Evolutionary conservation across 2,113 vertebrate genomes (phyloP).

Genomic region (Geothlypis trichas): DNA sequence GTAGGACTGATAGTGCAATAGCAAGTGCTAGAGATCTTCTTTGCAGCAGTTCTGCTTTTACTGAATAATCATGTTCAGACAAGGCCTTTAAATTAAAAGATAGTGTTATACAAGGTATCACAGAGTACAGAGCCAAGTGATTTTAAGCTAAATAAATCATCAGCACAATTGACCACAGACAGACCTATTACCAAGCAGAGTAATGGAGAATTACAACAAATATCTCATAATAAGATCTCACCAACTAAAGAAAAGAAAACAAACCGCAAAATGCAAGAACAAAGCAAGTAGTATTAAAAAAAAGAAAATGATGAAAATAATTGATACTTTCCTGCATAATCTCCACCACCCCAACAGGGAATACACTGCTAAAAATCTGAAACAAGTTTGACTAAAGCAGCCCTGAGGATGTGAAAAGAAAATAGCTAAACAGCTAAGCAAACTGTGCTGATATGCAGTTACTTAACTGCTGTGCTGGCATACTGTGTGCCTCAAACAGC

Average conservation of each 20-base stretch:
- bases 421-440: background rate
- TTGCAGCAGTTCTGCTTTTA: background rate
- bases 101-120: background rate
- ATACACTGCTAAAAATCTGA: background rate
- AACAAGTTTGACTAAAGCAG: background rate
- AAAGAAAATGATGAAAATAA: background rate
- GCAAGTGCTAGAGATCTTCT: background rate
- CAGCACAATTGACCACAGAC: background rate
- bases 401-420: background rate
- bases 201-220: background rate
- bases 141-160: background rate
- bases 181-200: background rate
- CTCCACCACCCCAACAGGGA: accelerated
- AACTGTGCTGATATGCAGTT: background rate
- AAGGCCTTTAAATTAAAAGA: background rate
- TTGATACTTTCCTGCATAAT: background rate
- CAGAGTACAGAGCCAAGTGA: background rate
- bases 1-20: background rate
- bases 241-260: background rate
- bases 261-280: background rate
- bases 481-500: background rate
- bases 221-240: background rate
- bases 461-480: background rate
- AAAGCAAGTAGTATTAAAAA: background rate
- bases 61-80: background rate